Conservation (phyloP, 2,888 invertebrate genomes). For the Keiferia lycopersicella region DNA sequence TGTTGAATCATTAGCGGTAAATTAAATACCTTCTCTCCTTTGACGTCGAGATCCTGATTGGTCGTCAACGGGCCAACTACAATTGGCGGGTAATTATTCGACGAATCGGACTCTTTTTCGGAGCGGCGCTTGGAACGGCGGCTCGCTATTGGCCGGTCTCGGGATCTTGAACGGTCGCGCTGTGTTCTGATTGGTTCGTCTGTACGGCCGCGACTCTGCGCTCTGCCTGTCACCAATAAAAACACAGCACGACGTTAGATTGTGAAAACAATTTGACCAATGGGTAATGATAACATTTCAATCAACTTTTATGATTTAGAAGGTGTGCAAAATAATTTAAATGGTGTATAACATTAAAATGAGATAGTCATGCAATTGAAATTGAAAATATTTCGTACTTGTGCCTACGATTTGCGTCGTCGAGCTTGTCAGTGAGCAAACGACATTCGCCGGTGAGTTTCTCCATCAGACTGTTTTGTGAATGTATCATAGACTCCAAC, state of each 20-base stretch:
- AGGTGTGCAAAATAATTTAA: constrained; percentile 20
- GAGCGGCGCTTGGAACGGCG: constrained; percentile 73
- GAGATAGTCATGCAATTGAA: constrained; percentile 61
- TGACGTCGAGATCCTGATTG: constrained; percentile 74
- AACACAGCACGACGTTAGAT: constrained; percentile 81
- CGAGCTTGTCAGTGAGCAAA: constrained; percentile 93
- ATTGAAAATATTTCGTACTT: constrained; percentile 85
- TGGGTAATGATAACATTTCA: constrained; percentile 69
- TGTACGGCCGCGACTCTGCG: constrained; percentile 79
- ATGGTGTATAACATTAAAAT: constrained; percentile 2
- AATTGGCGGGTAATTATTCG: constrained; percentile 76
- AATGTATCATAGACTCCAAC: constrained; percentile 94
- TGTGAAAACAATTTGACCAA: constrained; percentile 40
- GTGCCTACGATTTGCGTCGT: constrained; percentile 93
- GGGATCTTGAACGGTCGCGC: constrained; percentile 73
- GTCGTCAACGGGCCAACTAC: constrained; percentile 76
- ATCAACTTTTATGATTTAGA: constrained; percentile 30
- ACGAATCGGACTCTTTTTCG: constrained; percentile 82
- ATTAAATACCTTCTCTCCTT: constrained; percentile 72
- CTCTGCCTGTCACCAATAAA: constrained; percentile 81
- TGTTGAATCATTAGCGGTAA: constrained; percentile 80
- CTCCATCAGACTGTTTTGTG: constrained; percentile 96
- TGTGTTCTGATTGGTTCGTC: constrained; percentile 82
- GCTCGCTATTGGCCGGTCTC: constrained; percentile 59
- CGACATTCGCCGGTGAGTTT: constrained; percentile 95